These are phyloP conservation scores for Thaumatotibia leucotreta DNA, from an alignment of 1,140 invertebrate genomes.

Conservation along the genomic window DNA sequence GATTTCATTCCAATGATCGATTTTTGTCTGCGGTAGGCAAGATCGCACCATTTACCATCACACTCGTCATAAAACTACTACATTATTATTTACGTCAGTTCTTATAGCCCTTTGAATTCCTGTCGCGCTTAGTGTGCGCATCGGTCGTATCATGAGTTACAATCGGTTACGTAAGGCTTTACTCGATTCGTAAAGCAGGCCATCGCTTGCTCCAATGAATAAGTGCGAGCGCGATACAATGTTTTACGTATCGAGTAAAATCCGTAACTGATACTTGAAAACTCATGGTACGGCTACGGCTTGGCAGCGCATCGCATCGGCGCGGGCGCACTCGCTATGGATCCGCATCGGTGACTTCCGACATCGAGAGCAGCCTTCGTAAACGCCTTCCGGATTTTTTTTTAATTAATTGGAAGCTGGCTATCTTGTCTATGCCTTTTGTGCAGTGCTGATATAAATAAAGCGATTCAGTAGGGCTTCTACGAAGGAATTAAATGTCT, in stretches of 20 bases:
- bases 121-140: neutral
- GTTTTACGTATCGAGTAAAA: too few species aligned
- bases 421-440: constrained; percentile 4
- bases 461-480: neutral
- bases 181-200: too few species aligned
- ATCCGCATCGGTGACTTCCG: constrained; percentile 31
- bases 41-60: too few species aligned
- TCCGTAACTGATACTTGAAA: too few species aligned
- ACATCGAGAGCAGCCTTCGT: constrained; percentile 27
- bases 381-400: constrained; percentile 31
- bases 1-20: too few species aligned
- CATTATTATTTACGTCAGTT: neutral
- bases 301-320: constrained; percentile 6
- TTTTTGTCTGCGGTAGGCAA: too few species aligned
- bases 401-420: constrained; percentile 11
- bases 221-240: too few species aligned
- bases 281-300: too few species aligned
- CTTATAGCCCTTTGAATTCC: constrained; percentile 5
- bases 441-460: neutral
- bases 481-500: neutral
- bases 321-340: neutral
- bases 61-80: too few species aligned
- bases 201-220: too few species aligned
- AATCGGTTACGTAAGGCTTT: too few species aligned
- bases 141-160: too few species aligned